Base-by-base conservation (phyloP, 2,888 invertebrate species). In the Nipponacmea schrenckii region DNA sequence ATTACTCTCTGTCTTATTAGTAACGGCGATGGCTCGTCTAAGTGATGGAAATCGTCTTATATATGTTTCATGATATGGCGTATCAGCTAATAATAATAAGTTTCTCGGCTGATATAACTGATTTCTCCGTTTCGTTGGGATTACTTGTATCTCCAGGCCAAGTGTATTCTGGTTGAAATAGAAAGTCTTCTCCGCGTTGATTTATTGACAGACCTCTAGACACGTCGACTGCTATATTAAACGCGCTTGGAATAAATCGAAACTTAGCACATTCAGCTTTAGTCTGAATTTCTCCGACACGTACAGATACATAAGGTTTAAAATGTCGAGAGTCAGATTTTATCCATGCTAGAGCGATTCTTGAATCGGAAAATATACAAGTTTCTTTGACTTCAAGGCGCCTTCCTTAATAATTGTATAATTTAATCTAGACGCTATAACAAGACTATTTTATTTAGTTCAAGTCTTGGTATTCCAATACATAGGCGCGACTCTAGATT, bases 291-390 rank as follows among this genome's bases (percentile, higher is more conserved):
- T 50, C 50, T 17, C 50, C 50, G 17, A 50, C 50, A 50, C 50
- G 50, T n/a, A 50, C 50, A 50, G 50, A 50, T 20, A 50, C 4
- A 50, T 15, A 50, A n/a, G 50, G 50, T 20, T 50, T 50, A 20
- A 50, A 50, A 50, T 20, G 17, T 12, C 50, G 50, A 50, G 50
- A 50, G 50, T 50, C 50, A 50, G 50, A 50, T 50, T 50, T 50
- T n/a, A 50, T 50, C 50, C 50, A 50, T n/a, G 50, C 50, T 50
- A 50, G 20, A n/a, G 50, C 50, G 50, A 50, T 50, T 20, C 50
- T 50, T 15, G 50, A 50, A 50, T 50, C 50, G 14, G 50, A 50
- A 50, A 50, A 50, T 50, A 50, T 50, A 15, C 7, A 8, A 10
- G 50, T 50, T 50, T 50, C 20, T 20, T 50, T 20, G 17, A 50